Conservation (phyloP, 2,888 invertebrate genomes). For the Heliconius charithonia region DNA sequence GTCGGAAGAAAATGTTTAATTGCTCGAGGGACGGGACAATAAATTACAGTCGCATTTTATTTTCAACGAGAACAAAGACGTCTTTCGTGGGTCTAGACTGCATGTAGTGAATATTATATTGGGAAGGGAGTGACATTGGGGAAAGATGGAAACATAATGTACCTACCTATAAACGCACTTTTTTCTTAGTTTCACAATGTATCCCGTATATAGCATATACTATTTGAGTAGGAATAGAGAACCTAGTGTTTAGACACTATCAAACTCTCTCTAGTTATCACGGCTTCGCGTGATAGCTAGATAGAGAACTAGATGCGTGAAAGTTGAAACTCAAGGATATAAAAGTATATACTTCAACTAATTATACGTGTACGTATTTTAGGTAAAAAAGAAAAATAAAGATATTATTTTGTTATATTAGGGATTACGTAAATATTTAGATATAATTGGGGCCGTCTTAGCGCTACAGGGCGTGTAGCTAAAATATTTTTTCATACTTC, state of each 20-base stretch:
- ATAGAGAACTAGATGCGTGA: too few species aligned
- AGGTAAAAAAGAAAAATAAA: background rate
- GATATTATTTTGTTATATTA: too few species aligned
- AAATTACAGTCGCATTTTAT: conserved; percentile 45
- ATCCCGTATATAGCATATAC: too few species aligned
- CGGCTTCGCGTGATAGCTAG: too few species aligned
- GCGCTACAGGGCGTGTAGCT: too few species aligned
- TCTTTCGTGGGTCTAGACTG: conserved; percentile 35
- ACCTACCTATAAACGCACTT: background rate
- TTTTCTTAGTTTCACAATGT: too few species aligned
- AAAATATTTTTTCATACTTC: background rate
- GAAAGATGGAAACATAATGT: background rate
- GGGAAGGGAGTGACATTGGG: background rate
- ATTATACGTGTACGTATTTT: background rate
- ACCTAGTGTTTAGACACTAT: too few species aligned
- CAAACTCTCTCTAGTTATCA: too few species aligned
- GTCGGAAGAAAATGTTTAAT: conserved; percentile 37
- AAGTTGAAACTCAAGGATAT: too few species aligned
- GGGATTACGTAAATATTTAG: too few species aligned
- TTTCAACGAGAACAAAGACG: conserved; percentile 39
- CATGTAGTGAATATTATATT: conserved; percentile 35
- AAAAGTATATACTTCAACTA: background rate
- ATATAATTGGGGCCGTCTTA: too few species aligned
- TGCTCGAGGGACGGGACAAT: conserved; percentile 41
- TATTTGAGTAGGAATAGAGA: too few species aligned